Evolutionary conservation across 2,113 vertebrate species (phyloP), one percentile per base, ranked within the genome.

Genomic region (Mastomys natalensis): DNA sequence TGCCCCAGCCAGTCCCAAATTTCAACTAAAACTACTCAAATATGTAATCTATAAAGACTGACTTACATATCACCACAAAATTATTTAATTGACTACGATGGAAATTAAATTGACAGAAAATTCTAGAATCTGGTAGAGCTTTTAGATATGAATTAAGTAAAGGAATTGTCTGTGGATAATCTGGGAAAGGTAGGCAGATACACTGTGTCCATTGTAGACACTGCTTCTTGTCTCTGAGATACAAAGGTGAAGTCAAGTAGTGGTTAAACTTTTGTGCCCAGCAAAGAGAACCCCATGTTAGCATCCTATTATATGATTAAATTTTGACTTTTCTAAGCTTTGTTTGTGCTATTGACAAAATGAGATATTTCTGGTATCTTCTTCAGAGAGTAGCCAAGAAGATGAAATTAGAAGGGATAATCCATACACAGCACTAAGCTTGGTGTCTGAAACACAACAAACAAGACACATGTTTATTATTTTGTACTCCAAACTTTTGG

Each of bases 11-110:
- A 85, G 22, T 97, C 66, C 84, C 62, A 93, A 80, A 96, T 90
- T 84, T 72, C 58, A 96, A 85, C 29, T 91, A 40, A 96, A 80
- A 94, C 1, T 17, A 55, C n/a, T 77, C 66, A 84, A 96, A 94
- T 92, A 89, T 73, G 89, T 11, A 80, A 31, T 48, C 89, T 37
- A 40, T 89, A 24, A 95, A 89, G 92, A 90, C 51, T 84, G 48
- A 3, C 24, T 34, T 53, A 21, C 64, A 92, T 4, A 85, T 15
- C 24, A 76, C 53, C 7, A 29, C 43, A 4, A 45, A 76, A 21
- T 58, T 73, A 73, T 43, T 19, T 37, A 40, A 55, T 48, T 58
- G 15, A 73, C 37, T 70, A 53, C 40, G 74, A 78, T 72, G 10
- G 40, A 45, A 89, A 89, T n/a, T 24, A 95, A 86, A 90, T 84